Base-by-base conservation (phyloP, 2,888 invertebrate species). In the Thymelicus lineola region DNA sequence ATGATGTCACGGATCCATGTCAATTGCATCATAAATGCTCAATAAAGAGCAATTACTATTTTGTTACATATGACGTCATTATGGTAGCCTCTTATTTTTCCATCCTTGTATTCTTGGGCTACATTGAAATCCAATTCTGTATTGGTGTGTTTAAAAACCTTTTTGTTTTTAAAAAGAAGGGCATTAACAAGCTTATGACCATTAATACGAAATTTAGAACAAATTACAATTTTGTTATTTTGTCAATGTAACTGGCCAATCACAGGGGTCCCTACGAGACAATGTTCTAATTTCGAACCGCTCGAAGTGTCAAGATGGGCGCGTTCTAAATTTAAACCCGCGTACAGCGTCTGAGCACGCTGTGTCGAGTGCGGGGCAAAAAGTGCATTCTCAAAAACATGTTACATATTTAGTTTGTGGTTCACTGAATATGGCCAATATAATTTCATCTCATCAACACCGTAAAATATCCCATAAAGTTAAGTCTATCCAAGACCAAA, bases 281-380 rank as follows among this genome's bases (percentile, higher is more conserved):
- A 57, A 62, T 62, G 57, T 63, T 69, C 68, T 69, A 69, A 69
- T 58, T 63, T 57, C 36, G 68, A 63, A 69, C 10, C 48, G 68
- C 6, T 63, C 58, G 48, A 69, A 69, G 57, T 69, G 68, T 69
- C 68, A 63, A 63, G 69, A 69, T 63, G 63, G 69, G 48, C 36
- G 70, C 75, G 80, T 82, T 86, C 86, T 87, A 87, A 82, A 83
- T 84, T 86, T 87, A 84, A 86, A 86, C 82, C 76, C 73, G 81
- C 79, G 83, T 82, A 82, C 76, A 76, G 83, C 81, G 87, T 86
- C 87, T 86, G 87, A 79, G 87, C 82, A 82, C 58, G 57, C 69
- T 69, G 62, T 78, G 82, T 77, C 71, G 70, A 57, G 36, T 62
- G 64, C 61, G 65, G 46, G 69, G 69, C 72, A 71, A 72, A 70